phyloP scores from a whole-genome alignment of 1,140 invertebrate species.

The Caenorhabditis latens region DNA sequence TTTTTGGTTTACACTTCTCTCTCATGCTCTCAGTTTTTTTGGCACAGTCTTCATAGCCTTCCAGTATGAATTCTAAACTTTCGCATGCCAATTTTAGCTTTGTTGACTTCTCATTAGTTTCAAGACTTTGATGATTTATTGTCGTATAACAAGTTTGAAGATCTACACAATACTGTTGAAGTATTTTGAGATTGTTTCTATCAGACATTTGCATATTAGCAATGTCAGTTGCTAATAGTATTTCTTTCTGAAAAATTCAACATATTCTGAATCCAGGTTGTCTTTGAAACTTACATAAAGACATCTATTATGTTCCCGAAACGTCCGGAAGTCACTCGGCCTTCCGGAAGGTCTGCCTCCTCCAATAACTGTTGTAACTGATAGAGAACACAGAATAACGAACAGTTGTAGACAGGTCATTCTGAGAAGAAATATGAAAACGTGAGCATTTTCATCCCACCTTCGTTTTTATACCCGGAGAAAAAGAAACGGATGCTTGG shows the following conservation, averaged over 20 bases:
- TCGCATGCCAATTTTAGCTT: neutral
- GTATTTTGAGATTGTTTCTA: neutral
- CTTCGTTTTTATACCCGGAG: neutral
- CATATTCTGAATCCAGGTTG: neutral
- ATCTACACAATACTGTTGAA: neutral
- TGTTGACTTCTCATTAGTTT: neutral
- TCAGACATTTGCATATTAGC: neutral
- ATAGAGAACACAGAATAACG: neutral
- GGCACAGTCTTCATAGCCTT: neutral
- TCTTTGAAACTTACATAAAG: neutral
- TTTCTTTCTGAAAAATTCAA: neutral
- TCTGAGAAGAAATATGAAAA: neutral
- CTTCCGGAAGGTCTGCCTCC: too few species aligned
- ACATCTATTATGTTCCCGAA: neutral
- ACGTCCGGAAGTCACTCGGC: neutral
- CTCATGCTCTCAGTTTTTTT: neutral
- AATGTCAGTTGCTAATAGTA: neutral
- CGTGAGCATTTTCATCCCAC: neutral
- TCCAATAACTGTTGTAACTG: neutral
- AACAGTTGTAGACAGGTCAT: neutral
- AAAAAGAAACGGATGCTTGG: neutral
- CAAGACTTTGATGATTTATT: neutral
- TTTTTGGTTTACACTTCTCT: neutral
- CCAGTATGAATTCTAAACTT: neutral
- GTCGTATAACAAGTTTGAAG: neutral